Conservation (phyloP, 2,888 invertebrate species). For the Beris chalybata region DNA sequence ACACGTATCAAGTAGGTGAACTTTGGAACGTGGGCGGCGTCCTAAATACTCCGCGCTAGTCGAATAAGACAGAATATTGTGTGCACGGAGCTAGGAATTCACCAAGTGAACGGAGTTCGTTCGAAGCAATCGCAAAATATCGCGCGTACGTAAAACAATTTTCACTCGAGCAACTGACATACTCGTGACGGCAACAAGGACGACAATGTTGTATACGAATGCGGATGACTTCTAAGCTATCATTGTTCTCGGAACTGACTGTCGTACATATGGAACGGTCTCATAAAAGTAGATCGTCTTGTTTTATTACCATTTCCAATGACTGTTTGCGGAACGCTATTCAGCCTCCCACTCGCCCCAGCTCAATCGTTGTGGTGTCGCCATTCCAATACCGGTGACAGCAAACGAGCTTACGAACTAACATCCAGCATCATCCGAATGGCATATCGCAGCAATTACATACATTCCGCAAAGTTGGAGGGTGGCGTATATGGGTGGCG, state of each 20-base stretch:
- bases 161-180: background rate
- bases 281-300: constrained; percentile 12
- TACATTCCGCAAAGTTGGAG: background rate
- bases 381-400: background rate
- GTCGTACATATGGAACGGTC: constrained; percentile 24
- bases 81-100: too few relatives aligned
- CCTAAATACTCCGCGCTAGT: too few relatives aligned
- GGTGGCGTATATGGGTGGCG: too few relatives aligned
- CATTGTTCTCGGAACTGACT: background rate
- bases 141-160: constrained; percentile 16
- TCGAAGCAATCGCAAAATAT: constrained; percentile 10
- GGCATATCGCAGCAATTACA: constrained; percentile 6
- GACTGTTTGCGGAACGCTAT: constrained; percentile 22
- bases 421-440: constrained; percentile 8
- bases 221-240: constrained; percentile 9
- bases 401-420: constrained; percentile 3
- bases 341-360: background rate
- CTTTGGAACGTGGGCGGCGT: too few relatives aligned
- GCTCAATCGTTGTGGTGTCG: background rate
- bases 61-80: too few relatives aligned
- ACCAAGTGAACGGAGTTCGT: too few relatives aligned
- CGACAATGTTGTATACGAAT: background rate
- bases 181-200: background rate
- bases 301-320: constrained; percentile 30
- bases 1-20: too few relatives aligned